These are phyloP conservation scores for Bufo gargarizans DNA, from an alignment of 2,113 vertebrate species.

Conservation along the genomic window DNA sequence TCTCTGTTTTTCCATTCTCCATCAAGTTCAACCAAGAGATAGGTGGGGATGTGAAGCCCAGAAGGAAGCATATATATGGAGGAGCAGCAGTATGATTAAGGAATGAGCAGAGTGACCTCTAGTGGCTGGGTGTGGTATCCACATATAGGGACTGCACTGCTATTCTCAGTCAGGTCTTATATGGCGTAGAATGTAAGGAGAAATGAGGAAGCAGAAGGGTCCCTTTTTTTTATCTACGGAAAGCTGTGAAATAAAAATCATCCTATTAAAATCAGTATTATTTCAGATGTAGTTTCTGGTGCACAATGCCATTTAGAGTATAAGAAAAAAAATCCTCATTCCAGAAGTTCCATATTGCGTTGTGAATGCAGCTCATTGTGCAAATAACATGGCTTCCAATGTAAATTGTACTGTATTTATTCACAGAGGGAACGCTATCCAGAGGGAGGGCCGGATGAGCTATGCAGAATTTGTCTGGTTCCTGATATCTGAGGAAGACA, in stretches of 20 bases:
- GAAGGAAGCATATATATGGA: no score
- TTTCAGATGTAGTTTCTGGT: not conserved
- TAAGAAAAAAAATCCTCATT: not conserved
- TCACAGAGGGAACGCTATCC: constrained; percentile 88
- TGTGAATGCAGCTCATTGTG: not conserved
- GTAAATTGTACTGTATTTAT: not conserved
- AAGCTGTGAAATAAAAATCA: no score
- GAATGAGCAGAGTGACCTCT: no score
- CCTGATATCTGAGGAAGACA: constrained; percentile 96
- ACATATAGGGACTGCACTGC: no score
- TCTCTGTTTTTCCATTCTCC: no score
- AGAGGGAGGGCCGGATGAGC: constrained; percentile 94
- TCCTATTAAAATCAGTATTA: not conserved
- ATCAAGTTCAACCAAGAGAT: no score
- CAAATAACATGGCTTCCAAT: not conserved
- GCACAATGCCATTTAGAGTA: no score
- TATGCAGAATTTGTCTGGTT: constrained; percentile 99
- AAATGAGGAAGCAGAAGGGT: not conserved
- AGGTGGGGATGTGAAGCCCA: no score
- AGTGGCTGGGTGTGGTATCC: no score
- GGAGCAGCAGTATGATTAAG: no score
- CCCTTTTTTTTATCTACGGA: not conserved
- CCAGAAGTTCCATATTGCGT: not conserved
- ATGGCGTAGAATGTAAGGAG: no score
- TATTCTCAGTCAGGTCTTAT: no score